phyloP scores from a whole-genome alignment of 1,140 invertebrate species.

The Epicauta chinensis region DNA sequence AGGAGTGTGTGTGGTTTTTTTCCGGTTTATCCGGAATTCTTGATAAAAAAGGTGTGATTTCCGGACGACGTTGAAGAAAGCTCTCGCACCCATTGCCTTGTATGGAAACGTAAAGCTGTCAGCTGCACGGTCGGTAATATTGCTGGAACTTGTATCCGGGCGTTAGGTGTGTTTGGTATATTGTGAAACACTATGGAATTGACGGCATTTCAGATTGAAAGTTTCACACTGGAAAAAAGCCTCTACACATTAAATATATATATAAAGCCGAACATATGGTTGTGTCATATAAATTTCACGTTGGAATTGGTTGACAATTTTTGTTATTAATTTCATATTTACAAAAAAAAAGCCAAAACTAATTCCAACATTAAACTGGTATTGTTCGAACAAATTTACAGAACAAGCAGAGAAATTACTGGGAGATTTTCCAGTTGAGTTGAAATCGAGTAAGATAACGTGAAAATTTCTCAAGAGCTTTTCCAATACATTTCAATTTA shows the following conservation, averaged over 20 bases:
- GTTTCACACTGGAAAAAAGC: slow-evolving; percentile 19
- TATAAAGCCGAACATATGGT: slow-evolving; percentile 7
- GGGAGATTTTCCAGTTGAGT: too few species aligned
- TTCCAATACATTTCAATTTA: slow-evolving; percentile 4
- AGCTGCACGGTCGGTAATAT: slow-evolving; percentile 26
- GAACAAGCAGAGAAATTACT: neutral
- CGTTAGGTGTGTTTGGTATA: neutral
- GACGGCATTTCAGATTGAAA: slow-evolving; percentile 29
- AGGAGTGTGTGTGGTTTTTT: too few species aligned
- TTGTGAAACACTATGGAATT: slow-evolving; percentile 23
- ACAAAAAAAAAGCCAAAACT: too few species aligned
- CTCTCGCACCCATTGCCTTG: neutral
- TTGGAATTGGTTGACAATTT: neutral
- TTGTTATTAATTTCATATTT: neutral
- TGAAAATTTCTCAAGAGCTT: neutral
- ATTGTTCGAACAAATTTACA: too few species aligned
- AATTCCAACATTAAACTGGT: too few species aligned
- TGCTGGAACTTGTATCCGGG: slow-evolving; percentile 27
- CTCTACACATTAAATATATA: slow-evolving; percentile 8
- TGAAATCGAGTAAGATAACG: neutral
- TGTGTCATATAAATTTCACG: slow-evolving; percentile 15
- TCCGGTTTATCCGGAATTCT: too few species aligned
- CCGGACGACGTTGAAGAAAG: slow-evolving; percentile 2
- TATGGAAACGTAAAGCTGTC: slow-evolving; percentile 32
- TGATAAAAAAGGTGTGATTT: slow-evolving; percentile 11